phyloP scores from a whole-genome alignment of 2,888 invertebrate genomes.

The Pelosia muscerda region DNA sequence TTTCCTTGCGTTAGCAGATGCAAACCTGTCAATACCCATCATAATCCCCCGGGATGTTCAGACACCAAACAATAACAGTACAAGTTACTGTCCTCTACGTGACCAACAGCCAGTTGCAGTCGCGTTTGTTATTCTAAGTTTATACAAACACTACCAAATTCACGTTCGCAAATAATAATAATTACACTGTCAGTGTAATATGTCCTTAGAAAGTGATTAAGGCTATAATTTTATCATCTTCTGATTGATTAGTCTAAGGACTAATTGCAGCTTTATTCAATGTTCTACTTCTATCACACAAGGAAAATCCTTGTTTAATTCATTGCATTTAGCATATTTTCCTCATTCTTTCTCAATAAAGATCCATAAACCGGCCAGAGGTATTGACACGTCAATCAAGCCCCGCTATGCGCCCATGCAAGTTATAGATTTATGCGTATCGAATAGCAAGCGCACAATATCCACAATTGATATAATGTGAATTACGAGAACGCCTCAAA shows the following conservation, averaged over 20 bases:
- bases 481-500: conserved; percentile 11
- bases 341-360: conserved; percentile 32
- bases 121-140: conserved; percentile 63
- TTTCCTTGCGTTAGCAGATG: conserved; percentile 78
- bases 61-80: conserved; percentile 51
- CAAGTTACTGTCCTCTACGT: conserved; percentile 13
- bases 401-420: conserved; percentile 38
- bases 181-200: background rate
- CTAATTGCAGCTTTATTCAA: no score
- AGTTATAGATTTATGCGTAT: conserved; percentile 57
- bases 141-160: conserved; percentile 35
- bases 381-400: conserved; percentile 56
- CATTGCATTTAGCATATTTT: conserved; percentile 33
- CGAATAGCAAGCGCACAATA: conserved; percentile 56
- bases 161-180: conserved; percentile 48
- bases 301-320: background rate
- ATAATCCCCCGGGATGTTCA: conserved; percentile 60
- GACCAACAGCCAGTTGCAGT: conserved; percentile 17
- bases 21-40: conserved; percentile 63
- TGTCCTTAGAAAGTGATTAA: background rate
- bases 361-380: conserved; percentile 38
- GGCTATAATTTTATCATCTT: background rate
- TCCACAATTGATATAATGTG: conserved; percentile 64
- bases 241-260: no score
- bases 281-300: no score